Conservation (phyloP, 2,113 vertebrate species). For the Climacteris rufus region DNA sequence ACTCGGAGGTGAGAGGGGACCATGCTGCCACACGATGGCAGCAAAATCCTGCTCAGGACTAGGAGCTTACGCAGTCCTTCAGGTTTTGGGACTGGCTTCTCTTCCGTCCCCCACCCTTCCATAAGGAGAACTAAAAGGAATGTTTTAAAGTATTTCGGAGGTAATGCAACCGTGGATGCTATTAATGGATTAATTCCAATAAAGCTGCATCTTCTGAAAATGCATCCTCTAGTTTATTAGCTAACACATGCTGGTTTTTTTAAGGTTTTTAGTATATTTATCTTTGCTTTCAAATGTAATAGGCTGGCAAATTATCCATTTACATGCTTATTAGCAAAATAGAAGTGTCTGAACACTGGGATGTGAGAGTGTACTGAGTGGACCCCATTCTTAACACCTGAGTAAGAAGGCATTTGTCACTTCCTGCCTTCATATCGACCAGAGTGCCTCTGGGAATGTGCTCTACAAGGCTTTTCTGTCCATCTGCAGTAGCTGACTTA, state of each 20-base stretch:
- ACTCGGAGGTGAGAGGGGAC: not conserved
- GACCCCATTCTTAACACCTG: not conserved
- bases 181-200: not conserved
- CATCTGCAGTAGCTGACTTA: not conserved
- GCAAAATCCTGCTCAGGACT: not conserved
- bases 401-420: not conserved
- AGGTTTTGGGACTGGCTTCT: not conserved
- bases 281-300: not conserved
- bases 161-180: not conserved
- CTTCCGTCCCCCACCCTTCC: not conserved
- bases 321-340: not conserved
- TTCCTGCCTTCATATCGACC: not conserved
- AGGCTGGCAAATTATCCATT: not conserved
- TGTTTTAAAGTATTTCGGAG: not conserved
- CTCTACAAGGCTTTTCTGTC: not conserved
- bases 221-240: not conserved
- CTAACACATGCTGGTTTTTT: not conserved
- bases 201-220: not conserved
- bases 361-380: not conserved
- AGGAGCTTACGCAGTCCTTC: not conserved
- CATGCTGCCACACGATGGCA: conserved; percentile 61
- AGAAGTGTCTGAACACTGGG: not conserved
- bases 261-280: not conserved
- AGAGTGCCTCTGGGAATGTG: rapidly evolving
- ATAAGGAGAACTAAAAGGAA: not conserved